These are phyloP conservation scores for Caenorhabditis macrosperma DNA, from an alignment of 2,888 invertebrate species.

Conservation along the genomic window DNA sequence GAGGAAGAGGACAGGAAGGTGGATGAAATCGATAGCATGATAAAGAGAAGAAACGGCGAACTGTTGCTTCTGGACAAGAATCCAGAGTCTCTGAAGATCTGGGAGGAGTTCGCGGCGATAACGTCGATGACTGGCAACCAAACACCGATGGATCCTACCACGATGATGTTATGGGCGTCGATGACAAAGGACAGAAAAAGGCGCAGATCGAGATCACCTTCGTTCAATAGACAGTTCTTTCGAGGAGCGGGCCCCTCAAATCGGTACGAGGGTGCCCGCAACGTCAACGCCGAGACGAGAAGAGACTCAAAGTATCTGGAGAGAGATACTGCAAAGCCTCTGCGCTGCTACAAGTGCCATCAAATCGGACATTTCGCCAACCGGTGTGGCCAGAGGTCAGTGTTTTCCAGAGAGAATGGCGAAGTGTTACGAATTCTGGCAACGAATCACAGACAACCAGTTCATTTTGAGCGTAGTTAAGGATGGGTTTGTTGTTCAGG, in stretches of 20 bases:
- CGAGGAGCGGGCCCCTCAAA: no score
- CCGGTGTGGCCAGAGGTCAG: background rate
- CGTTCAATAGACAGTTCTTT: background rate
- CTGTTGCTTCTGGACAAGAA: background rate
- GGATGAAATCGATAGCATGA: background rate
- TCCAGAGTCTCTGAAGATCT: background rate
- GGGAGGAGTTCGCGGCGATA: background rate
- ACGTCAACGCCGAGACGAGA: background rate
- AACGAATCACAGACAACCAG: background rate
- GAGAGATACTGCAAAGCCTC: background rate
- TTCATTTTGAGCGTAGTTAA: background rate
- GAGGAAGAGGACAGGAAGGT: background rate
- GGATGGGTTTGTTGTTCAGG: background rate
- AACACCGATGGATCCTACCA: background rate
- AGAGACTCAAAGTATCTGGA: background rate
- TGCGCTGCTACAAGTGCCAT: background rate
- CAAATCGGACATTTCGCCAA: background rate
- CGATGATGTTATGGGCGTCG: background rate
- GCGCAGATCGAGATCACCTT: background rate
- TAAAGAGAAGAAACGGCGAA: background rate
- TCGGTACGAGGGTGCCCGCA: no score
- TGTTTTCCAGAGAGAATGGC: background rate
- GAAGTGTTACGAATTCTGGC: background rate
- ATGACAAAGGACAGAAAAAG: background rate
- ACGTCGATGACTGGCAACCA: background rate